Percentiles rank a stretch among this genome's conserved stretches.
These are phyloP conservation scores for Morus bassanus DNA, from an alignment of 2,797 vertebrate genomes.

Conservation along the genomic window DNA sequence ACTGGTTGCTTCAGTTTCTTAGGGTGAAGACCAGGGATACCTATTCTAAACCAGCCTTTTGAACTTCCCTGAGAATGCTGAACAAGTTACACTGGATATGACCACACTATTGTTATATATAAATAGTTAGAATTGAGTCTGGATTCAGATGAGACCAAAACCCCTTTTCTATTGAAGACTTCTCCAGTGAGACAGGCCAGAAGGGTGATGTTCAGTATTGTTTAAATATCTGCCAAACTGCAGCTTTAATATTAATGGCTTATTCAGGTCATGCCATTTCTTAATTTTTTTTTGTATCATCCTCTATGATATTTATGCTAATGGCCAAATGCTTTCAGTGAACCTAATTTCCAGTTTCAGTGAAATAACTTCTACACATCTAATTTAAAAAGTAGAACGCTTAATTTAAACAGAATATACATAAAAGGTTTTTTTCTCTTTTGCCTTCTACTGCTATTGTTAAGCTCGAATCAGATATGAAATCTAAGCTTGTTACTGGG, in stretches of 20 bases:
- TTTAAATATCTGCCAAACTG: conserved; percentile 44
- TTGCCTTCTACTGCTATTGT: conserved; percentile 29
- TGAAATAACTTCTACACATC: conserved; percentile 41
- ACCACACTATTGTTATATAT: background rate
- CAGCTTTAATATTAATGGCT: conserved; percentile 50
- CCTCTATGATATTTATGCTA: conserved; percentile 57
- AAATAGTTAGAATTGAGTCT: background rate
- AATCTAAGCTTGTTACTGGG: conserved; percentile 45
- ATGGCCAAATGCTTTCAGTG: conserved; percentile 53
- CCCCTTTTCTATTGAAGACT: background rate
- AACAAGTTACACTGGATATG: background rate
- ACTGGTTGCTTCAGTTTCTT: background rate
- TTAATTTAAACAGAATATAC: conserved; percentile 59
- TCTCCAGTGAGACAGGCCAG: conserved; percentile 16
- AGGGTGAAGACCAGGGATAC: background rate
- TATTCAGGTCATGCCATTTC: conserved; percentile 25
- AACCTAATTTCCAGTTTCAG: conserved; percentile 55
- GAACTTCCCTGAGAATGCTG: background rate
- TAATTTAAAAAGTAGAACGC: conserved; percentile 56
- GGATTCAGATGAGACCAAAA: background rate
- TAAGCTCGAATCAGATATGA: conserved; percentile 44
- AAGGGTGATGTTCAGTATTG: conserved; percentile 45
- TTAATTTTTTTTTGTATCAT: conserved; percentile 5
- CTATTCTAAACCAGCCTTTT: background rate
- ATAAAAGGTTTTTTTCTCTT: conserved; percentile 19